Conservation (phyloP, 2,797 vertebrate genomes). For the Phalanger gymnotis region DNA sequence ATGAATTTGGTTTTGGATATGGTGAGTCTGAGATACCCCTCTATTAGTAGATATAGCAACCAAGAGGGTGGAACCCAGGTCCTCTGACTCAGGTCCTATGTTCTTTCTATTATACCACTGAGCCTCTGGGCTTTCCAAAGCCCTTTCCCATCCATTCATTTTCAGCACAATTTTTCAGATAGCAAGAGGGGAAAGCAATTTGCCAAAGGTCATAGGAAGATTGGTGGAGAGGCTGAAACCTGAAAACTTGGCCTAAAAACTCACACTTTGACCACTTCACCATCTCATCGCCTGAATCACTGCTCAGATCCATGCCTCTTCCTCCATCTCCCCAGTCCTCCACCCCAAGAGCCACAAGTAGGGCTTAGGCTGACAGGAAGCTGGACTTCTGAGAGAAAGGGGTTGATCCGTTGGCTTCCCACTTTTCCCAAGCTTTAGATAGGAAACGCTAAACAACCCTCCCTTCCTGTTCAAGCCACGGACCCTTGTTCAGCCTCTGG, state of each 20-base stretch:
- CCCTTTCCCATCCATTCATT: not conserved
- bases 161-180: not conserved
- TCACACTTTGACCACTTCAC: not conserved
- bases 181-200: not conserved
- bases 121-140: no score
- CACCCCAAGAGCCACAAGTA: not conserved
- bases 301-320: not conserved
- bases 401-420: not conserved
- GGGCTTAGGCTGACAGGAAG: not conserved
- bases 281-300: not conserved
- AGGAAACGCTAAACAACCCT: not conserved
- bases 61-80: not conserved
- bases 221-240: not conserved
- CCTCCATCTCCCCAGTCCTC: not conserved
- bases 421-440: not conserved
- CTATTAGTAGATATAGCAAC: not conserved
- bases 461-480: not conserved
- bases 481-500: not conserved
- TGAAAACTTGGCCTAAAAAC: not conserved
- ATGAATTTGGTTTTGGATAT: not conserved
- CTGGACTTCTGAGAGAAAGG: not conserved
- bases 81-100: not conserved
- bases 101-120: not conserved
- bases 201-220: not conserved
- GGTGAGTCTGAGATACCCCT: not conserved